Conservation (phyloP, 2,113 vertebrate species). For the Indicator indicator region DNA sequence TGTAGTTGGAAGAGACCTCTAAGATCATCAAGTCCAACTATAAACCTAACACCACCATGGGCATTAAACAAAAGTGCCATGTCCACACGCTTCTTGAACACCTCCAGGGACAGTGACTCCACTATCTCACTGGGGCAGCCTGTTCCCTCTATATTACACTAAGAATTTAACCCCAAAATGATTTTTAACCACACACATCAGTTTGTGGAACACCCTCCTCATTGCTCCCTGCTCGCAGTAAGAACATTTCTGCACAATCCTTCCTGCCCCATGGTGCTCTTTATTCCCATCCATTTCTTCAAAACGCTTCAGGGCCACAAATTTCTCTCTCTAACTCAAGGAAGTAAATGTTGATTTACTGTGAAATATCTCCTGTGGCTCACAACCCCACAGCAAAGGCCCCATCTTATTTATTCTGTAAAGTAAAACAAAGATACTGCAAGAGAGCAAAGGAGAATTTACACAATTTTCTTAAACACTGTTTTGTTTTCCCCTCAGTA, state of each 20-base stretch:
- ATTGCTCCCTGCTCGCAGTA: fast-evolving
- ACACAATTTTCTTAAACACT: fast-evolving
- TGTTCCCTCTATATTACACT: not conserved
- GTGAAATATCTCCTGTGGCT: not conserved
- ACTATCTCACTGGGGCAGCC: no score
- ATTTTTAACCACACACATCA: not conserved
- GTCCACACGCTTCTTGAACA: no score
- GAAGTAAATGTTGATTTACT: slow-evolving; percentile 7
- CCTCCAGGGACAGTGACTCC: no score
- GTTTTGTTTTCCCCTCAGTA: not conserved
- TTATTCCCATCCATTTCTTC: slow-evolving; percentile 2
- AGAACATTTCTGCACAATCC: not conserved
- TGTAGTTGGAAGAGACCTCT: not conserved
- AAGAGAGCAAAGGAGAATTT: not conserved
- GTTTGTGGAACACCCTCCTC: not conserved
- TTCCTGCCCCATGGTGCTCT: not conserved
- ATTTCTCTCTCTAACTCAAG: not conserved
- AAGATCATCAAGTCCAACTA: not conserved
- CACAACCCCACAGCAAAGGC: not conserved
- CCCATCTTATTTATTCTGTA: not conserved
- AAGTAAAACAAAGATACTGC: not conserved
- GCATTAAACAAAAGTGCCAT: no score
- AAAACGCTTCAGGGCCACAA: not conserved
- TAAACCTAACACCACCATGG: not conserved
- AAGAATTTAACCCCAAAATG: not conserved